Evolutionary conservation across 2,113 vertebrate genomes (phyloP), one percentile per base, ranked within the genome.

Genomic region (Xiphophorus hellerii): DNA sequence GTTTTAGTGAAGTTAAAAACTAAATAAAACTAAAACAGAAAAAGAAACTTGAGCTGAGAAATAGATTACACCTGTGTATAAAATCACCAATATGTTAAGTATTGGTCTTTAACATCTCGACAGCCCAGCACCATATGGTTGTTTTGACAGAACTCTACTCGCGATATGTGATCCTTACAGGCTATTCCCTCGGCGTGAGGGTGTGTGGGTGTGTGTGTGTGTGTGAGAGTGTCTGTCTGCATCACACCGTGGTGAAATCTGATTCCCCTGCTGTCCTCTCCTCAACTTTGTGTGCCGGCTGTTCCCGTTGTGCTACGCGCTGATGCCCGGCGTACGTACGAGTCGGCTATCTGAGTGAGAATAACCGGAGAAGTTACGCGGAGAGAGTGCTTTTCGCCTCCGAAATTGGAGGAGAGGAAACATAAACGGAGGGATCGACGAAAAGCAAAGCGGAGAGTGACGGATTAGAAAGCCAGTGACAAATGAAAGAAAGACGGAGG

Each of bases 91-190:
- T 11, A 58, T 58, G 25, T 58, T 30, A 30, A n/a, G n/a, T 15
- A 22, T 39, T 71, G 51, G 44, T 79, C 35, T 62, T 4, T 44
- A 69, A 42, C 51, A 35, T 42, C 25, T 70, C 60, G 81, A 81
- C 73, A 67, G 74, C 73, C 75, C 78, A 80, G 69, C 64, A n/a
- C 58, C 66, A 73, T 58, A 69, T 63, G 37, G 66, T 73, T 88
- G 80, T 89, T 90, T 89, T 83, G 87, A 88, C 87, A 79, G 71
- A 82, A 61, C 29, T 73, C 20, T 73, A 75, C 85, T 87, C 69
- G 51, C 83, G 87, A 78, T 80, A 89, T 58, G 76, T 71, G 84
- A 89, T 85, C 88, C 80, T 83, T 73, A 42, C 82, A 84, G 83
- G 74, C 79, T 81, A 65, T 77, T 75, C 76, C 73, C 81, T 48